phyloP scores from a whole-genome alignment of 2,113 vertebrate species.

The Fregata magnificens region DNA sequence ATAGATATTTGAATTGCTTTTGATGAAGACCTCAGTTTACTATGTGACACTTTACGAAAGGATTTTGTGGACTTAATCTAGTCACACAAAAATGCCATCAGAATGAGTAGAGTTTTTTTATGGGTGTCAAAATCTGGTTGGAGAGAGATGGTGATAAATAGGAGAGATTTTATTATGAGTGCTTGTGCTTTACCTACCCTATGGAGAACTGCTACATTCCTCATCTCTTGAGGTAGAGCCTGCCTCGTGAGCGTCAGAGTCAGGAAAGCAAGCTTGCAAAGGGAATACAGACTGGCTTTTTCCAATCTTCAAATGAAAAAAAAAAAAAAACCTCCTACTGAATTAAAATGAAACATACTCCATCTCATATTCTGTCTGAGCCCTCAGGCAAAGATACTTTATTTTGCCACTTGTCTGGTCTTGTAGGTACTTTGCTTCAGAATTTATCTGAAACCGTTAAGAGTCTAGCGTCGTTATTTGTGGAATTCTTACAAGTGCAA shows the following conservation, averaged over 20 bases:
- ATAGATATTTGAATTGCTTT: neutral
- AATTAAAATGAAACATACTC: neutral
- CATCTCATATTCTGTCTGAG: slow-evolving; percentile 25
- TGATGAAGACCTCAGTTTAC: neutral
- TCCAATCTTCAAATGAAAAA: neutral
- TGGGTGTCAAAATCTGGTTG: neutral
- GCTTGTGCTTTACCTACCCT: neutral
- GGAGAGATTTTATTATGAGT: neutral
- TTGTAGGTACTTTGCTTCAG: neutral
- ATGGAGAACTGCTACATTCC: neutral
- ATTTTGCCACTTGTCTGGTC: slow-evolving; percentile 9
- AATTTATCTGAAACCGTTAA: neutral
- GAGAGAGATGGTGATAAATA: neutral
- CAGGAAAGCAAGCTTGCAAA: slow-evolving; percentile 14
- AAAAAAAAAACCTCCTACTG: neutral
- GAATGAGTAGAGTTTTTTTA: neutral
- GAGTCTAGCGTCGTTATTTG: neutral
- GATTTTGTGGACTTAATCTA: neutral
- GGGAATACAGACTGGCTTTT: neutral
- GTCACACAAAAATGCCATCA: neutral
- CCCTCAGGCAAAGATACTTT: neutral
- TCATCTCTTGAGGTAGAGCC: neutral
- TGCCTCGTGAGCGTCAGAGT: neutral
- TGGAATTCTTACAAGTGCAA: neutral
- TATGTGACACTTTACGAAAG: neutral